Conservation (phyloP, 2,888 invertebrate species). For the Erebia palarica region DNA sequence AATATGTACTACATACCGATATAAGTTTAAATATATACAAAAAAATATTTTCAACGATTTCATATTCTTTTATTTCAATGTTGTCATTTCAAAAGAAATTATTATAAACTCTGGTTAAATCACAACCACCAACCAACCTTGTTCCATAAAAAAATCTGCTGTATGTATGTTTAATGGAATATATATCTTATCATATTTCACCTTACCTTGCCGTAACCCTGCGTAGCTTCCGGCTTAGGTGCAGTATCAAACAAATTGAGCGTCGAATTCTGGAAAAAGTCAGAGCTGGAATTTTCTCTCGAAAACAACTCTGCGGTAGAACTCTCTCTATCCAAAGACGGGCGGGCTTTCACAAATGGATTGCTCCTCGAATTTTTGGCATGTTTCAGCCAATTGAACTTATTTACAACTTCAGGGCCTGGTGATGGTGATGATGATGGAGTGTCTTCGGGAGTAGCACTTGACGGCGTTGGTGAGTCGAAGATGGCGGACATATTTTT, state of each 20-base stretch:
- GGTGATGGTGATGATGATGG: slow-evolving; percentile 62
- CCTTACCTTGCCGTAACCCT: slow-evolving; percentile 62
- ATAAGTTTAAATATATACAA: too few relatives aligned
- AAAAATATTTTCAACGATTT: too few relatives aligned
- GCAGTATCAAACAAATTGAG: slow-evolving; percentile 72
- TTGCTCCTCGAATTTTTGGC: slow-evolving; percentile 62
- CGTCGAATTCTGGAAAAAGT: slow-evolving; percentile 74
- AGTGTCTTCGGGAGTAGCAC: slow-evolving; percentile 55
- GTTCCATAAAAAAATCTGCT: background rate
- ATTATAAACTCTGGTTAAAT: background rate
- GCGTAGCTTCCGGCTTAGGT: slow-evolving; percentile 64
- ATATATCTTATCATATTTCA: background rate
- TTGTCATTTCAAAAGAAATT: too few relatives aligned
- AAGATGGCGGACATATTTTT: slow-evolving; percentile 46
- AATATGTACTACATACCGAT: too few relatives aligned
- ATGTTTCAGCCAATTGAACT: slow-evolving; percentile 70
- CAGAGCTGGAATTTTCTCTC: slow-evolving; percentile 68
- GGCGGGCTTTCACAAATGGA: slow-evolving; percentile 69
- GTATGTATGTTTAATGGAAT: background rate
- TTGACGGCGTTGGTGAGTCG: slow-evolving; percentile 54
- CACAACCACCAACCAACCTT: background rate
- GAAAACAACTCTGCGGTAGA: slow-evolving; percentile 70
- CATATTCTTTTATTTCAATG: too few relatives aligned
- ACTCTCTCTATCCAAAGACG: slow-evolving; percentile 69
- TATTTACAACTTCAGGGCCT: slow-evolving; percentile 54